Conservation (phyloP, 1,140 invertebrate genomes). For the Platyura marginata region DNA sequence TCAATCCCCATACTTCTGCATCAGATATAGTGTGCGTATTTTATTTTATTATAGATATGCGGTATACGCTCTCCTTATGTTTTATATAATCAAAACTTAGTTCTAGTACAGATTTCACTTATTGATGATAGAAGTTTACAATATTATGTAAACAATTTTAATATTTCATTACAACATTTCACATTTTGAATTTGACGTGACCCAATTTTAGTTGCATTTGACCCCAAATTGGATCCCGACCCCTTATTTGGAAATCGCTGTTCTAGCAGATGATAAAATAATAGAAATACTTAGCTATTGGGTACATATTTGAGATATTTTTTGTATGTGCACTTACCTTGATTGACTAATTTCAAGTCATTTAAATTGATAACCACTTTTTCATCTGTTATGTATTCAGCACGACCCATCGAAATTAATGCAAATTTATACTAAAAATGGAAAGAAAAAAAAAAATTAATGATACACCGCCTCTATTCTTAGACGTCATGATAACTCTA, state of each 20-base stretch:
- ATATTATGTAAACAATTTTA: constrained; percentile 87
- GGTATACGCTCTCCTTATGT: too few relatives aligned
- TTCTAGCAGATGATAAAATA: not conserved
- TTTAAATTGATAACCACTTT: constrained; percentile 52
- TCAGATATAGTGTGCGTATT: too few relatives aligned
- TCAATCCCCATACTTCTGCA: too few relatives aligned
- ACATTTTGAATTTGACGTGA: constrained; percentile 70
- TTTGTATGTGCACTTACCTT: constrained; percentile 36
- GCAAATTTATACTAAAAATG: constrained; percentile 79
- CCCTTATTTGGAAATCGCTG: not conserved
- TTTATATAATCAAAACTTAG: too few relatives aligned
- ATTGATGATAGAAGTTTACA: too few relatives aligned
- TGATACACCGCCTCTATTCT: not conserved
- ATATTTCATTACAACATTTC: constrained; percentile 95
- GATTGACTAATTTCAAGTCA: constrained; percentile 43
- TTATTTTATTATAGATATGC: too few relatives aligned
- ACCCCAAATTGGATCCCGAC: constrained; percentile 33
- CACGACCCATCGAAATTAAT: constrained; percentile 65
- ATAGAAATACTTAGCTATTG: too few relatives aligned
- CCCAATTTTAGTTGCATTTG: too few relatives aligned
- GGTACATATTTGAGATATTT: too few relatives aligned
- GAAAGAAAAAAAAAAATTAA: not conserved
- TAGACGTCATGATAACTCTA: constrained; percentile 5
- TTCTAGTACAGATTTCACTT: too few relatives aligned
- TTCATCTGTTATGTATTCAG: constrained; percentile 63